Evolutionary conservation across 2,888 invertebrate species (phyloP), one percentile per base, ranked within the genome.

Genomic region (Diarsia brunnea): DNA sequence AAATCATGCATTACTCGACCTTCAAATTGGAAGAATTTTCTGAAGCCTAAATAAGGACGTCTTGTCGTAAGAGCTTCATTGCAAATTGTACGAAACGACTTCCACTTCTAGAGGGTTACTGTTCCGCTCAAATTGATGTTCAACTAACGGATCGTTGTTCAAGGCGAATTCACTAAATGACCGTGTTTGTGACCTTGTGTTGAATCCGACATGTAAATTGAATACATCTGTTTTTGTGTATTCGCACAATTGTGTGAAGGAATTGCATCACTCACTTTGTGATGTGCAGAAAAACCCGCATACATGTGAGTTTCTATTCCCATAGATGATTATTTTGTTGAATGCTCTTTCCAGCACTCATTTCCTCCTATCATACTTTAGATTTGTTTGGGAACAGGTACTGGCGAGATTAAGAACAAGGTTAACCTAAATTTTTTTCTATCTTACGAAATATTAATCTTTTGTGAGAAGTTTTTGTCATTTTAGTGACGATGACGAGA

Each of bases 181-280:
- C 8, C 43, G 31, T 51, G 51, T 8, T 31, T 21, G 19, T 43
- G 76, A 53, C 61, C 72, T 79, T 73, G 61, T 49, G 43, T 12
- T 19, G 16, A 78, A 55, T 45, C 21, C n/a, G n/a, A 45, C 27
- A 38, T 60, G 38, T 60, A 24, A 53, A 73, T 73, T 78, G 21
- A 78, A 64, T 64, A 51, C 4, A 51, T 31, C 5, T 43, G n/a
- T 45, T 47, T 63, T 68, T 63, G n/a, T 68, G 10, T 24, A 8
- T 63, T 64, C 14, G 14, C 24, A 77, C 69, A 76, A 27, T 63
- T 78, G 21, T 78, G 53, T 45, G 49, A 27, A 70, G 27, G 27
- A 8, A 38, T 75, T 76, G 19, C 64, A 67, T 76, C 43, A 24
- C 12, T 31, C 14, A 11, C n/a, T 69, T 27, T 16, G 5, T 69